Percentiles rank a stretch among this genome's conserved stretches.
Conservation (phyloP, 2,797 vertebrate species). For the Gambelia wislizenii region DNA sequence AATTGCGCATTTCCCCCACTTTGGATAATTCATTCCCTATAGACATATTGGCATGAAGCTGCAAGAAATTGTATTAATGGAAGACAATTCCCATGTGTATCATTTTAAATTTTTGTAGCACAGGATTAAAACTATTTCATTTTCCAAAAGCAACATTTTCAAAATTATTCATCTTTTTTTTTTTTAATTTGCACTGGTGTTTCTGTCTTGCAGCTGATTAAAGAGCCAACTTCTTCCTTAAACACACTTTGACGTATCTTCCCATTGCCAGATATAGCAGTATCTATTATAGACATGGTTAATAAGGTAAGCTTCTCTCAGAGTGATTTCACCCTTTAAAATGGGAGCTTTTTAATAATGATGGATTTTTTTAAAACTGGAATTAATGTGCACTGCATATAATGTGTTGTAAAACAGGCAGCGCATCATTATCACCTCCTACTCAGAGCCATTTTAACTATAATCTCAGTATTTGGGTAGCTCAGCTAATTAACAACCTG, state of each 20-base stretch:
- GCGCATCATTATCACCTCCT: slow-evolving; percentile 66
- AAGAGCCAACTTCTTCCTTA: slow-evolving; percentile 21
- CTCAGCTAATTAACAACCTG: slow-evolving; percentile 76
- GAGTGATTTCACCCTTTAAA: slow-evolving; percentile 51
- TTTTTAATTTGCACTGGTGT: slow-evolving; percentile 36
- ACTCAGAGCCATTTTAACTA: slow-evolving; percentile 73
- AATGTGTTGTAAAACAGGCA: slow-evolving; percentile 69
- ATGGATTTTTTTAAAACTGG: slow-evolving; percentile 56
- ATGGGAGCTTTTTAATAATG: slow-evolving; percentile 54
- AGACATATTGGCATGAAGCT: not conserved
- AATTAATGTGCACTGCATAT: slow-evolving; percentile 54
- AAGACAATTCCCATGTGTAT: slow-evolving; percentile 22
- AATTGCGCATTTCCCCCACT: not conserved
- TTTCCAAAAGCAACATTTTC: slow-evolving; percentile 44
- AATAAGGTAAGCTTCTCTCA: slow-evolving; percentile 58
- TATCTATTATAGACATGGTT: slow-evolving; percentile 37
- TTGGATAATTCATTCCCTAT: not conserved
- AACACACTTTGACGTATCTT: slow-evolving; percentile 47
- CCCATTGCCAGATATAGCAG: slow-evolving; percentile 46
- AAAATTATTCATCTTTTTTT: slow-evolving; percentile 28
- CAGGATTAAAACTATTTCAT: slow-evolving; percentile 33
- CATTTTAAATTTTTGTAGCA: not conserved
- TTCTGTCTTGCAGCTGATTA: slow-evolving; percentile 27
- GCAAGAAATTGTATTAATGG: slow-evolving; percentile 1
- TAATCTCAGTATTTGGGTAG: slow-evolving; percentile 74